Evolutionary conservation across 1,140 invertebrate species (phyloP), one percentile per base, ranked within the genome.

Genomic region (Thaumetopoea pityocampa): DNA sequence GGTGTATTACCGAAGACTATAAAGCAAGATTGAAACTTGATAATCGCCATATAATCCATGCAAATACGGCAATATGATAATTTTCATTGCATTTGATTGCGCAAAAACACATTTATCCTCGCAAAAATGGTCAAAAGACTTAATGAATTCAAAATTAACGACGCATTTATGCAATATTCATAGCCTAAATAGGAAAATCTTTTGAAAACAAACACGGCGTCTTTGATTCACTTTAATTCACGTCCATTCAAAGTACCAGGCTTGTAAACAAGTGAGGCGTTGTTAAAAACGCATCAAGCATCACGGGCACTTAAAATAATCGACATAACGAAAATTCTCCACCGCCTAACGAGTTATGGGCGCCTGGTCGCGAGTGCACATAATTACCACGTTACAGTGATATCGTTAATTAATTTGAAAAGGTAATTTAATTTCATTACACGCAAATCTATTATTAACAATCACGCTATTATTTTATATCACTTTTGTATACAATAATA

Each of bases 241-340:
- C n/a, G n/a, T n/a, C n/a, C n/a, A n/a, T n/a, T n/a, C n/a, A 22
- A 22, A 35, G 24, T 34, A 47, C 34, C 26, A 43, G 34, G 28
- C 20, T 6, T 22, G 33, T 22, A 53, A 33, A 41, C 24, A 14
- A 48, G n/a, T 17, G 11, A 30, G 29, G 44, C 42, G 44, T 28
- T 54, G 51, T 54, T 49, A 54, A 49, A 54, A 54, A 44, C 45
- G 51, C 36, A 54, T 54, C 46, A 54, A 38, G 24, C 12, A 7
- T 19, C n/a, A 19, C 20, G 22, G 14, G 22, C 23, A 28, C 17
- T 48, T 41, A 37, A 8, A 2, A n/a, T 37, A 28, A 37, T 26
- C 12, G n/a, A 27, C 23, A 10, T 37, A 18, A 35, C 7, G n/a
- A 18, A 32, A 6, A 22, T 18, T 38, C 12, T 19, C 8, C 17